Evolutionary conservation across 2,113 vertebrate species (phyloP), one percentile per base, ranked within the genome.

Genomic region (Clarias batrachus): DNA sequence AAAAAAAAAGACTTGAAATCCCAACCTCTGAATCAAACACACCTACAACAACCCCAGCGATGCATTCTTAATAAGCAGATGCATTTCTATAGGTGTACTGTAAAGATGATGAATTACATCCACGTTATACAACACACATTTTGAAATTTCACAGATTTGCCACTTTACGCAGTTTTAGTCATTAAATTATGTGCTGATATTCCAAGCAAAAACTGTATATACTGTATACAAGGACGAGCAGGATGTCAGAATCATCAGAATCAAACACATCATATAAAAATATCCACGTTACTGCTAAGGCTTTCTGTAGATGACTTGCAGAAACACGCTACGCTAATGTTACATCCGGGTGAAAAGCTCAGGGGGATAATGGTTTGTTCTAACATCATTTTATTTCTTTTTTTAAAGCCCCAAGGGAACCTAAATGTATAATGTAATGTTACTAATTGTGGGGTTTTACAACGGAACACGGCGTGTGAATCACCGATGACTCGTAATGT

Each of bases 181-280:
- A 41, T 23, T 48, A 10, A 73, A 21, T 21, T 21, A 41, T 71
- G 17, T 21, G 11, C 37, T 33, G 5, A 37, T 41, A 41, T 23
- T 21, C 21, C 11, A 23, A 73, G 68, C 74, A 63, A 63, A 84
- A 80, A 86, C 80, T 79, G 73, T 48, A 27, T 82, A 82, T 76
- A 70, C 41, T 48, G 37, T 82, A 82, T 76, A 70, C 48, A 78
- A 81, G 19, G 81, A 52, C 52, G 57, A 73, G n/a, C 33, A 62
- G 19, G 19, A 80, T 66, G 73, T 60, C 48, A 77, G 63, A 48
- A 82, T 78, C n/a, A 48, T 48, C 48, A 7, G 48, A 48, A 48
- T 41, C 59, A 71, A 59, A 71, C 56, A 57, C 52, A 30, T 87
- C 41, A 41, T 87, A 87, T 52, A 85, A 87, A 87, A 86, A 85